Evolutionary conservation across 2,113 vertebrate genomes (phyloP), one percentile per base, ranked within the genome.

Genomic region (Urocynchramus pylzowi): DNA sequence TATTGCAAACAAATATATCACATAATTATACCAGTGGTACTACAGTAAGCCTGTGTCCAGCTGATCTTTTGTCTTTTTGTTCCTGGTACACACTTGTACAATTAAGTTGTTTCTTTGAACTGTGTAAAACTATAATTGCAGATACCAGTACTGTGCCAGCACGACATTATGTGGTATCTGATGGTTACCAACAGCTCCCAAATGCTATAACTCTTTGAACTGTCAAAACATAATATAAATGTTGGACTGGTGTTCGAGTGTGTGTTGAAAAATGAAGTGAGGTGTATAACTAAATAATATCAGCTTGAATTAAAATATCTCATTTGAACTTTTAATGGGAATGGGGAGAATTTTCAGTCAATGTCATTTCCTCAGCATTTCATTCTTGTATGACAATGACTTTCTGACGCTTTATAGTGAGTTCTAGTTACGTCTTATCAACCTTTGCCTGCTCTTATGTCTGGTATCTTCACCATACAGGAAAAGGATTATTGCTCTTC

Each of bases 401-500:
- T 93, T 93, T 88, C 78, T 86, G 68, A 84, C 63, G 77, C 35
- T 95, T 71, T 41, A 60, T 30, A 85, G 74, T 47, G 41, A 87
- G n/a, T 86, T 96, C 63, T 59, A 90, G 54, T 88, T 97, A 70
- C 68, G 59, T 93, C 76, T 88, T 93, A 82, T 79, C 86, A 90
- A 68, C 42, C 23, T 84, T 42, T 77, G 13, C 79, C 54, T 88
- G 16, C 59, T 90, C 90, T 88, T 70, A 63, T 35, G 71, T 74
- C 63, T 95, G 45, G 27, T 96, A 88, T 95, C 90, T 93, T n/a
- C 30, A 33, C 75, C 42, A 67, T 44, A 49, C 92, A 97, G 90
- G 71, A 90, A 57, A 92, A 92, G 54, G 75, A 88, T 95, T 96
- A 93, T 77, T 95, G 50, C 59, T 94, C 54, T 77, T 86, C 79